Evolutionary conservation across 2,113 vertebrate genomes (phyloP).

Genomic region (Crypturellus undulatus): DNA sequence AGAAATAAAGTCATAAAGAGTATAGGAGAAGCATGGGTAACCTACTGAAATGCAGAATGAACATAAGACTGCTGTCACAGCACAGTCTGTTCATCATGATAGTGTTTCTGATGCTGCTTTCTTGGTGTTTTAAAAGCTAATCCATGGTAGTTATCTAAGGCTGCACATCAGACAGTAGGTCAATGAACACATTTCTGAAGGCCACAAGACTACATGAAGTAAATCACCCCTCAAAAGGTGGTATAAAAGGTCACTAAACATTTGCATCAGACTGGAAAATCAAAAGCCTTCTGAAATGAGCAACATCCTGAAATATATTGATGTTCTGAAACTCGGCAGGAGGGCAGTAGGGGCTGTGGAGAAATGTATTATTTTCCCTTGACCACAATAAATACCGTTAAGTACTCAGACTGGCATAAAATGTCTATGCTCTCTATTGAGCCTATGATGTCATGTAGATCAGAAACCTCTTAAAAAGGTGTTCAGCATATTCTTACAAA

Average conservation of each 20-base stretch:
- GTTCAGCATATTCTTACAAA: neutral
- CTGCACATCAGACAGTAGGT: neutral
- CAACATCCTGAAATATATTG: neutral
- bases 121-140: neutral
- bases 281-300: neutral
- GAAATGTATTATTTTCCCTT: neutral
- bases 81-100: neutral
- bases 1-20: neutral
- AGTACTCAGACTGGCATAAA: neutral
- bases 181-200: neutral
- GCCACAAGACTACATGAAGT: neutral
- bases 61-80: neutral
- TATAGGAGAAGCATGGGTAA: neutral
- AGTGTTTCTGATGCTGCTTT: neutral
- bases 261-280: conserved; percentile 21
- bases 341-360: neutral
- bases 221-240: neutral
- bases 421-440: neutral
- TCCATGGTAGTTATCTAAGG: neutral
- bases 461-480: neutral
- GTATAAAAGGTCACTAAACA: conserved; percentile 7
- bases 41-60: neutral
- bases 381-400: neutral
- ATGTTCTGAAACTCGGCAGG: neutral
- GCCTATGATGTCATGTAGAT: neutral